These are phyloP conservation scores for Pseudococcus jackbeardsleyi DNA, from an alignment of 2,888 invertebrate genomes.

Conservation along the genomic window DNA sequence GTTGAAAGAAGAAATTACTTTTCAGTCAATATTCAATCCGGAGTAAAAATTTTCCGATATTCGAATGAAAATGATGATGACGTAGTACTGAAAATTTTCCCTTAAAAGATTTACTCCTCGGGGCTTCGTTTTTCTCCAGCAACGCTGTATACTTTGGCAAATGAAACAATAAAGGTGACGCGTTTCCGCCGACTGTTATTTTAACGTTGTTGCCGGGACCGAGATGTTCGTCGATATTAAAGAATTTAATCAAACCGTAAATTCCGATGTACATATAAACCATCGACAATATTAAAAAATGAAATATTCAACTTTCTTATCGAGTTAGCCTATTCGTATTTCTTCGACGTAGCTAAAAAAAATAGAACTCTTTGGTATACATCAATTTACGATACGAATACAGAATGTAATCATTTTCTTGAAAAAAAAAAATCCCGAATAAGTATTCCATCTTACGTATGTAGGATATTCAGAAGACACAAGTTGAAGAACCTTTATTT, in stretches of 20 bases:
- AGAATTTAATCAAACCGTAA: constrained; percentile 26
- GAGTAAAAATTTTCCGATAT: neutral
- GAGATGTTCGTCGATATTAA: constrained; percentile 30
- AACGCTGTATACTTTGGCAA: neutral
- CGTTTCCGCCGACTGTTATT: constrained; percentile 12
- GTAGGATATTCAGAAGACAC: neutral
- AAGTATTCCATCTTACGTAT: neutral
- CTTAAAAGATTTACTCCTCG: neutral
- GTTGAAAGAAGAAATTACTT: constrained; percentile 25
- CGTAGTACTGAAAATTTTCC: neutral
- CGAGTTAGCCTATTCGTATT: neutral
- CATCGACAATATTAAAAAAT: constrained; percentile 22
- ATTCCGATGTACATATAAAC: neutral
- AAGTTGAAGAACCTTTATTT: neutral
- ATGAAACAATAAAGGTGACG: constrained; percentile 22
- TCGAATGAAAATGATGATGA: neutral
- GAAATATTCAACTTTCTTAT: constrained; percentile 37
- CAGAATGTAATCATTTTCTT: neutral
- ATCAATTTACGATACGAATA: neutral
- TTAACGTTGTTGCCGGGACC: neutral
- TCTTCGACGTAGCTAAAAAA: neutral
- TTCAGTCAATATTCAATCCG: neutral
- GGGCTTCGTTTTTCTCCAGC: neutral
- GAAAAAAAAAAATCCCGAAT: neutral
- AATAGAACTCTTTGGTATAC: neutral